A percentile compares a stretch with the other conserved stretches of the same genome.
phyloP scores from a whole-genome alignment of 2,888 invertebrate genomes.

The Stictocephala bisonia region DNA sequence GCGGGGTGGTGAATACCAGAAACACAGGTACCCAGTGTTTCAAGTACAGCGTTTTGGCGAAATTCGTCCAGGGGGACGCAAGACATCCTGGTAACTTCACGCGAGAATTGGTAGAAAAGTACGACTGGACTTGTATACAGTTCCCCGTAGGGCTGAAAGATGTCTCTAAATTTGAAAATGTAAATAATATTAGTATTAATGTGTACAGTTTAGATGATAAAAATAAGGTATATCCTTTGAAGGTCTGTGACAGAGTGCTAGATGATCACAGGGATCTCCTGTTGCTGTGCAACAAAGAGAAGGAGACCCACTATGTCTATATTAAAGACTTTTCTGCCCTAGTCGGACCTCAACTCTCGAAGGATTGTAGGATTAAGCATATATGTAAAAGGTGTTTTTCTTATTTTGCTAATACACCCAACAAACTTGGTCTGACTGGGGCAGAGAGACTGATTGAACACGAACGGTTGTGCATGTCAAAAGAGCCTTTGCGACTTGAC shows the following conservation, averaged over 20 bases:
- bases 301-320: background rate
- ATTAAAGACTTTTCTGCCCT: background rate
- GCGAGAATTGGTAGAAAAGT: conserved; percentile 15
- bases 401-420: too few relatives aligned
- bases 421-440: too few relatives aligned
- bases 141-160: conserved; percentile 18
- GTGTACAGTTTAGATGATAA: background rate
- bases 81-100: background rate
- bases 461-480: too few relatives aligned
- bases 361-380: background rate
- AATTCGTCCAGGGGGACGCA: background rate
- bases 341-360: background rate
- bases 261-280: conserved; percentile 4
- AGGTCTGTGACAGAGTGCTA: background rate
- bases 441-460: too few relatives aligned
- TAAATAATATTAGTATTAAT: background rate
- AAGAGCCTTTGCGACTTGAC: too few relatives aligned
- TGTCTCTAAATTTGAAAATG: background rate
- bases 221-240: background rate
- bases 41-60: background rate
- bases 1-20: background rate
- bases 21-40: background rate
- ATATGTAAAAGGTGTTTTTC: conserved; percentile 30
- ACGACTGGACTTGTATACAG: conserved; percentile 2
- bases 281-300: background rate